Base-by-base conservation (phyloP, 1,140 invertebrate genomes). In the Cepaea nemoralis region DNA sequence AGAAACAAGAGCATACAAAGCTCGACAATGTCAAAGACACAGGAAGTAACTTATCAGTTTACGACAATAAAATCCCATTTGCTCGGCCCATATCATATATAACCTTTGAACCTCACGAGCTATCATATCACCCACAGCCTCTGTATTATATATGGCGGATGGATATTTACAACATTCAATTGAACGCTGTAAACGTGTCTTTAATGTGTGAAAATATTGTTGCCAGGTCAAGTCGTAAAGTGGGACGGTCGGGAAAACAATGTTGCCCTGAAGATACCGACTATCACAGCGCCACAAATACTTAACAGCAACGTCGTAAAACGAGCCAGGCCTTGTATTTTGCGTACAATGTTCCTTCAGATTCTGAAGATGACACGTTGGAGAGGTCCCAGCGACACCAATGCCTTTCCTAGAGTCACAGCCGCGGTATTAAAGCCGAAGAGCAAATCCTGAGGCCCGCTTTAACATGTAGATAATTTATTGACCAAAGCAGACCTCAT, bases 191-290 rank as follows among this genome's bases (percentile, higher is more conserved):
- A 71, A 71, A 71, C 8, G 2, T 39, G 37, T 71, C 69, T 71
- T 71, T 71, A 24, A 71, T 71, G 69, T 71, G 69, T 71, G 31
- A 71, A 71, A 71, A 71, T 40, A 71, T 71, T 71, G 69, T 45
- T 27, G 22, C 37, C 37, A 71, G 35, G 37, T 71, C 69, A 39
- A 8, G 69, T 37, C 35, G 37, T 33, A 39, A 71, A 71, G 69
- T 71, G 69, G 69, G 8, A 71, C 35, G 69, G 6, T 12, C 33
- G 24, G n/a, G 69, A 71, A 71, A 71, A 71, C 69, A 71, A 71
- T 5, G 69, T 8, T 22, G 69, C 19, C 22, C 14, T 40, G 10
- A 39, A 71, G 69, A 71, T 1, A 6, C n/a, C 22, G 22, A 16
- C 67, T 70, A 70, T 70, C 16, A 70, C 67, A 70, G 67, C 31